Evolutionary conservation across 2,888 invertebrate genomes (phyloP), one percentile per base, ranked within the genome.

Genomic region (Nasonovia ribisnigri): DNA sequence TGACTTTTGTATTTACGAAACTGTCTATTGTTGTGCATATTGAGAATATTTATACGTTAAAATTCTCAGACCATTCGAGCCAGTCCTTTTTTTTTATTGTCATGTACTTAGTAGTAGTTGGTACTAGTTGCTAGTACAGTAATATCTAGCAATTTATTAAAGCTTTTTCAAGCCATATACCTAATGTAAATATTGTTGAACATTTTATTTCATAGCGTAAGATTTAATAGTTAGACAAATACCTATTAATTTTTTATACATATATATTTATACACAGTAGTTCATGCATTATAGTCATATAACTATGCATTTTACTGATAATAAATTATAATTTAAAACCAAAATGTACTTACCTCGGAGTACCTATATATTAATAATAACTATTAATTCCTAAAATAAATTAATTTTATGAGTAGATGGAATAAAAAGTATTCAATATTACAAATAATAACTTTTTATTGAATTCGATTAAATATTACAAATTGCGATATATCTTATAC

Each of bases 401-500:
- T 77, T 77, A n/a, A 20, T 77, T 77, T 42, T 77, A 77, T 77
- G 36, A 77, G 77, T 36, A 20, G 8, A 46, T 36, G 20, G 77
- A 77, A 51, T 42, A 29, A 11, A 42, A 67, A 84, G 3, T 24
- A 60, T 87, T 87, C 48, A 20, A 29, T 51, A 43, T 92, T 88
- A 92, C 77, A 92, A 92, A 92, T 89, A 89, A 93, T 89, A 89
- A 93, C 48, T 36, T 93, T 93, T 93, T 90, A 93, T 93, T 93
- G 93, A 93, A 89, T 93, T 93, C 89, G 93, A 93, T 89, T 93
- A 93, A 93, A 84, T 90, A 90, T 93, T 93, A 93, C 93, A 93
- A 93, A 93, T 93, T 89, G 89, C 84, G 93, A 89, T 93, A 84
- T 84, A 93, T 84, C 57, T 84, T 93, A 57, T 90, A 89, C 87